A percentile compares a stretch with the other conserved stretches of the same genome.
phyloP scores from a whole-genome alignment of 30 jellyfish, hydroid and myxozoan genomes.

The Aurelia aurita complex sp. Pacific region DNA sequence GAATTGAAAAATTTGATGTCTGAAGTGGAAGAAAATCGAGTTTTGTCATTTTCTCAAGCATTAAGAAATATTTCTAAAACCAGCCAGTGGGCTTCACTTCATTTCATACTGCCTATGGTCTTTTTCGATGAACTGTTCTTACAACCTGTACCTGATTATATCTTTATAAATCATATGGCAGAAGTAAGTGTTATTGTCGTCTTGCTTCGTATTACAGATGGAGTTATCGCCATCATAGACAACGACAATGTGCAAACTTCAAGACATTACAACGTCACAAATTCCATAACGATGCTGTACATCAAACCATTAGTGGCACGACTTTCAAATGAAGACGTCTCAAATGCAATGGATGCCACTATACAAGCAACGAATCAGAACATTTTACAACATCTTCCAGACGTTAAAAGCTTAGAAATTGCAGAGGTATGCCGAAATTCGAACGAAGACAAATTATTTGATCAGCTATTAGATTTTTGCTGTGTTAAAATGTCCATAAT shows the following conservation, averaged over 20 bases:
- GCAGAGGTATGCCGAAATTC: constrained; percentile 9
- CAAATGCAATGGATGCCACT: neutral
- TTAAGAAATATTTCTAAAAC: no score
- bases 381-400: neutral
- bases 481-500: constrained; percentile 5
- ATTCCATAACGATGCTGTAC: constrained; percentile 31
- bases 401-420: neutral
- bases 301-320: constrained; percentile 22
- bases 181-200: neutral
- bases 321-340: constrained; percentile 4
- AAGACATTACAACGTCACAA: constrained; percentile 12
- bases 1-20: no score
- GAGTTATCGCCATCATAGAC: constrained; percentile 33
- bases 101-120: no score
- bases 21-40: no score
- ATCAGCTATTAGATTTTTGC: neutral
- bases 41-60: no score
- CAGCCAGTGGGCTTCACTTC: no score
- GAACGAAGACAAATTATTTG: neutral
- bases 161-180: no score
- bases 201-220: constrained; percentile 17
- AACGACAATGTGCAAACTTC: constrained; percentile 4
- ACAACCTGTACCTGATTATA: no score
- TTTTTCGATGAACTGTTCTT: no score
- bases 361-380: neutral